Percentiles rank a stretch among this genome's conserved stretches.
These are phyloP conservation scores for Pelecanoides urinatrix DNA, from an alignment of 2,113 vertebrate genomes.

Conservation along the genomic window DNA sequence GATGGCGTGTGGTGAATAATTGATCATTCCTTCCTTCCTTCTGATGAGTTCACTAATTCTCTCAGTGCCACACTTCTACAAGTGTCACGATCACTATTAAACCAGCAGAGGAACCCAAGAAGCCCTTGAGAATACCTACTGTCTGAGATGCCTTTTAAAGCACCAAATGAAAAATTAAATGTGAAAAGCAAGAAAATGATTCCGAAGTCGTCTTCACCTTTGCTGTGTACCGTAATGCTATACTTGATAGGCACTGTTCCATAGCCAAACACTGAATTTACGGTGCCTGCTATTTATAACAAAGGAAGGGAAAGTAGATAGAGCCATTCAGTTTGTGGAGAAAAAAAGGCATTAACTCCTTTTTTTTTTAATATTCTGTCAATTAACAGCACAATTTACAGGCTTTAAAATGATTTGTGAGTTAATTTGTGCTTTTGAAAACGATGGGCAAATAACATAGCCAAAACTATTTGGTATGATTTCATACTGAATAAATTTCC, in stretches of 20 bases:
- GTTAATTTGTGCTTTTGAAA: not conserved
- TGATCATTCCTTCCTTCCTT: slow-evolving; percentile 55
- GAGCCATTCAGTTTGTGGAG: not conserved
- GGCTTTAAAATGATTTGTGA: not conserved
- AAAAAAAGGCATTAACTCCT: not conserved
- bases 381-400: slow-evolving; percentile 2
- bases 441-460: not conserved
- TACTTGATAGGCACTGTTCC: not conserved
- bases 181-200: slow-evolving; percentile 58
- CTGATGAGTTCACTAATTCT: slow-evolving; percentile 67
- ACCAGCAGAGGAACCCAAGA: slow-evolving; percentile 32
- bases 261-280: not conserved
- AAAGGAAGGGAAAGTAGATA: not conserved
- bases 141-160: slow-evolving; percentile 58
- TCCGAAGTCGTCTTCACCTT: slow-evolving; percentile 33
- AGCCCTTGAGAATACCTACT: slow-evolving; percentile 41
- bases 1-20: slow-evolving; percentile 69
- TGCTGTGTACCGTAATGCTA: not conserved
- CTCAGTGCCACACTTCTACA: slow-evolving; percentile 42
- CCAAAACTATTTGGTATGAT: not conserved
- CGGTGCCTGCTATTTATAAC: not conserved
- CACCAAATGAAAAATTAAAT: slow-evolving; percentile 67
- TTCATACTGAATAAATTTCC: not conserved
- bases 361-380: not conserved
- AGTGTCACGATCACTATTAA: slow-evolving; percentile 54